These are phyloP conservation scores for Neelides sp. DNA, from an alignment of 1,140 invertebrate species.

Conservation along the genomic window DNA sequence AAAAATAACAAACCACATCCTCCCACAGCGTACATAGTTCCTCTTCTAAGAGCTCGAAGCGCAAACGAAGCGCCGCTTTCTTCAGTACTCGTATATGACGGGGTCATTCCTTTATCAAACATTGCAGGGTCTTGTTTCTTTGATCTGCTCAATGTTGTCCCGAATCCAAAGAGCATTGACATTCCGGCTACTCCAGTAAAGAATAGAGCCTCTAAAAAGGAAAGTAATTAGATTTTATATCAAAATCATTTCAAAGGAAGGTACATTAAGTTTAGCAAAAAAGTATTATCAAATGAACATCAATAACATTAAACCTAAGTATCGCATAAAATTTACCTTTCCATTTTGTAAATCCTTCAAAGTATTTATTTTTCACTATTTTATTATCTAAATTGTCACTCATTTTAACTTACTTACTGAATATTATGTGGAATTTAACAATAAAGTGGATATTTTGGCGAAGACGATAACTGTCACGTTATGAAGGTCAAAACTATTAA, in stretches of 20 bases:
- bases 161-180: slow-evolving; percentile 68
- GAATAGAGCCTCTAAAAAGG: slow-evolving; percentile 56
- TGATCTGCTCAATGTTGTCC: slow-evolving; percentile 55
- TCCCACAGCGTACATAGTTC: slow-evolving; percentile 67
- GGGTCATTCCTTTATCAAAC: slow-evolving; percentile 57
- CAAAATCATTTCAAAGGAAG: background rate
- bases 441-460: no score
- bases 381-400: no score
- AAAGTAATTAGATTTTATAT: slow-evolving; percentile 5
- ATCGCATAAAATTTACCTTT: slow-evolving; percentile 2
- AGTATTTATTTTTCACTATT: no score
- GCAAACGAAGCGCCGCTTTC: slow-evolving; percentile 67
- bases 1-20: slow-evolving; percentile 69
- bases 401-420: no score
- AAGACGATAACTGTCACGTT: no score
- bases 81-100: slow-evolving; percentile 28
- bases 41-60: slow-evolving; percentile 68
- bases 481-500: no score
- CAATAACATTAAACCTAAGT: background rate
- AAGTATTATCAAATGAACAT: background rate
- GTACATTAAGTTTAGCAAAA: background rate
- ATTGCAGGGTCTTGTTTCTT: slow-evolving; percentile 66
- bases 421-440: no score
- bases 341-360: slow-evolving; percentile 9
- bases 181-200: slow-evolving; percentile 60